phyloP scores from a whole-genome alignment of 2,888 invertebrate genomes.

The Steromphala cineraria region DNA sequence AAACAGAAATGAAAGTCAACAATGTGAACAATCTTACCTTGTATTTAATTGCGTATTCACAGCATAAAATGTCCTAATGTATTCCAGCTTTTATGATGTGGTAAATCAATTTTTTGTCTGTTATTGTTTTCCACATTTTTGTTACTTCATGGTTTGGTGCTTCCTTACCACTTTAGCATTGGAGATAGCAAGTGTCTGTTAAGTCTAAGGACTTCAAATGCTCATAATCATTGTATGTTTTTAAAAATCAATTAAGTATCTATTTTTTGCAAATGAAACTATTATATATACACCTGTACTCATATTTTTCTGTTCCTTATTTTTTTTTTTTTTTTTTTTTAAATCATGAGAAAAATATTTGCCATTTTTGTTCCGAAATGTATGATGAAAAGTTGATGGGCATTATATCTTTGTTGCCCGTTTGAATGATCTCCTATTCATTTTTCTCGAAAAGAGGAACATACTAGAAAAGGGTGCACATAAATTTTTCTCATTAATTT shows the following conservation, averaged over 20 bases:
- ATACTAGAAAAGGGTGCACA: constrained; percentile 10
- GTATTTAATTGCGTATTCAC: too few species aligned
- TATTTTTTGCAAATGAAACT: background rate
- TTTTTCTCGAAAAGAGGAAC: background rate
- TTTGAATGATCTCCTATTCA: background rate
- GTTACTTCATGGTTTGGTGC: constrained; percentile 2
- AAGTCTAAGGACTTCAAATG: background rate
- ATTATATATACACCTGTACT: constrained; percentile 10
- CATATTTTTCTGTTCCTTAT: background rate
- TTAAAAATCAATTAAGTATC: background rate
- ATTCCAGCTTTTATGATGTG: background rate
- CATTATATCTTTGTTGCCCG: background rate
- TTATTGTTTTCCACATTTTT: constrained; percentile 3
- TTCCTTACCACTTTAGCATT: background rate
- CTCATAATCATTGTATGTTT: constrained; percentile 7
- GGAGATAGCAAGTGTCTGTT: background rate
- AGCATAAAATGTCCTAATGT: too few species aligned
- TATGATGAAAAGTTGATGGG: background rate
- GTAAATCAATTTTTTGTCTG: background rate
- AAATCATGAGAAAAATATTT: background rate
- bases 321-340: background rate
- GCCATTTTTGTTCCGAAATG: background rate
- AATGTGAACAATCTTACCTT: too few species aligned
- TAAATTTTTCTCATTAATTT: background rate
- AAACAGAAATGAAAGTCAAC: too few species aligned